These are phyloP conservation scores for Drosophila obscura DNA, from an alignment of 1,140 invertebrate species.

Conservation along the genomic window DNA sequence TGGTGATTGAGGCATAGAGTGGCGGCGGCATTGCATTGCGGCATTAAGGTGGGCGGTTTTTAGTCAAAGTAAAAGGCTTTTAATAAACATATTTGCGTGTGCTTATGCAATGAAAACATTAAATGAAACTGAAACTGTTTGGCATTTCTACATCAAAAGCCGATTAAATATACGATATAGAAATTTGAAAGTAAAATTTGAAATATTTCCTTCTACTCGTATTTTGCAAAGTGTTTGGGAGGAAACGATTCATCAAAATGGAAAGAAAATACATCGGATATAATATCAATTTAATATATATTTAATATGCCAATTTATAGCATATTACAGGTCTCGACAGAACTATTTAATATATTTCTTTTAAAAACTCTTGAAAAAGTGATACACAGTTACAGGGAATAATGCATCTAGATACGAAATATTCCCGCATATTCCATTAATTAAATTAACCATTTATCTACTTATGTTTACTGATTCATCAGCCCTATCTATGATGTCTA, in stretches of 20 bases:
- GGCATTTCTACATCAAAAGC: constrained; percentile 50
- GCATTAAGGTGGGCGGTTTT: constrained; percentile 34
- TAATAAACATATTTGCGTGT: constrained; percentile 65
- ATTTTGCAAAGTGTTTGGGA: constrained; percentile 9
- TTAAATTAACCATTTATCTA: no score
- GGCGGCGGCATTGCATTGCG: neutral
- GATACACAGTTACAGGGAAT: no score
- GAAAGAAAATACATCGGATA: no score
- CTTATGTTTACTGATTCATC: no score
- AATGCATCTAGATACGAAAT: no score
- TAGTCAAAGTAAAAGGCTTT: constrained; percentile 72
- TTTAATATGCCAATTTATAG: no score
- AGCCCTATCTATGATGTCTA: no score
- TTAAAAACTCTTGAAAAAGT: no score
- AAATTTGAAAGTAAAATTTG: constrained; percentile 44
- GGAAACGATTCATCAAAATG: neutral
- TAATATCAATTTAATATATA: no score
- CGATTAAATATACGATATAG: constrained; percentile 31
- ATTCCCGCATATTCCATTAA: no score
- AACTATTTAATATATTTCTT: no score
- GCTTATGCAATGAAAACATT: constrained; percentile 60
- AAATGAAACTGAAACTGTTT: constrained; percentile 28
- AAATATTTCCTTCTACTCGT: constrained; percentile 17
- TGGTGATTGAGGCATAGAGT: neutral
- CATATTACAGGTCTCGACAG: no score